phyloP scores from a whole-genome alignment of 1,140 invertebrate genomes.

The Philaenus spumarius region DNA sequence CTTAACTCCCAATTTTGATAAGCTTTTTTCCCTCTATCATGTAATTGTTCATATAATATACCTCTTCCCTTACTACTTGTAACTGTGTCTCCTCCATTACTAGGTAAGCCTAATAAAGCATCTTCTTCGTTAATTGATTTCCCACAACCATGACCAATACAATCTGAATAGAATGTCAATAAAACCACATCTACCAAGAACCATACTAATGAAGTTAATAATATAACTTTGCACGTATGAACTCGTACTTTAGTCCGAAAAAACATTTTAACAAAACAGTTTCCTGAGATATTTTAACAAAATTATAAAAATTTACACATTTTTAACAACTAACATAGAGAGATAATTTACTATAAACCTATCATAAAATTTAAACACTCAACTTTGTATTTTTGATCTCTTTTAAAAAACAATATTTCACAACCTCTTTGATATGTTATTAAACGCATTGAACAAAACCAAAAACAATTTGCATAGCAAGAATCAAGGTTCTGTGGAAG shows the following conservation, averaged over 20 bases:
- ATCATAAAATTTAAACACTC: no score
- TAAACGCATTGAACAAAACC: no score
- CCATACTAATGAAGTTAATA: constrained; percentile 93
- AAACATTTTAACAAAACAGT: constrained; percentile 43
- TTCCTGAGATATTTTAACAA: no score
- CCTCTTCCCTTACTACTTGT: constrained; percentile 27
- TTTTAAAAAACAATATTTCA: no score
- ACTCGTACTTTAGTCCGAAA: constrained; percentile 80
- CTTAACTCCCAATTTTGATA: constrained; percentile 50
- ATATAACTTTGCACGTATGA: constrained; percentile 90
- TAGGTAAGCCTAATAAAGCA: not conserved
- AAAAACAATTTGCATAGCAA: no score
- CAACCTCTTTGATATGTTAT: no score
- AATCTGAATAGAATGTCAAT: constrained; percentile 91
- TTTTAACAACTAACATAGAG: no score
- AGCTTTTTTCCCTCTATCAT: constrained; percentile 29
- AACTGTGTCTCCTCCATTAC: not conserved
- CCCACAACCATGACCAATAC: constrained; percentile 41
- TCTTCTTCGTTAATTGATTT: not conserved
- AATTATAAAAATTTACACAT: no score
- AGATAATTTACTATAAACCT: no score
- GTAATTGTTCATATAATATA: constrained; percentile 27
- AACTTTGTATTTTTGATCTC: no score
- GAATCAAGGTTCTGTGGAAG: no score
- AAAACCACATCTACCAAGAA: constrained; percentile 87